These are phyloP conservation scores for Apodemia mormo DNA, from an alignment of 2,888 invertebrate species.

Conservation along the genomic window DNA sequence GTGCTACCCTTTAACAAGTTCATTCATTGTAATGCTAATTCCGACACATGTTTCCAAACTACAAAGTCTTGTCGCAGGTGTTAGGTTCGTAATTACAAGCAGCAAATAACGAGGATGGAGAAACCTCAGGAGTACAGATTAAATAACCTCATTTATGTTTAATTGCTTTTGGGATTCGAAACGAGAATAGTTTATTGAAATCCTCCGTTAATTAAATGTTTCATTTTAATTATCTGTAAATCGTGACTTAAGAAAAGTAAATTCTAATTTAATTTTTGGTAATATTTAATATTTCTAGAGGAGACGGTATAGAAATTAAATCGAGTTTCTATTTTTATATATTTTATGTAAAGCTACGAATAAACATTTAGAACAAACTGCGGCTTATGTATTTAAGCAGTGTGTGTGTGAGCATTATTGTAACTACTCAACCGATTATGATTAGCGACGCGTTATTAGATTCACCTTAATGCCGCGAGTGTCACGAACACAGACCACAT, in stretches of 20 bases:
- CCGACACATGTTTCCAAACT: constrained; percentile 13
- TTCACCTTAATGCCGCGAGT: too few species aligned
- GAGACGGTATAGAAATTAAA: too few species aligned
- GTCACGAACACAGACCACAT: too few species aligned
- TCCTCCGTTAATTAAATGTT: background rate
- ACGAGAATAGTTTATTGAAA: constrained; percentile 1
- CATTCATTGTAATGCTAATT: constrained; percentile 8
- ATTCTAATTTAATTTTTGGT: too few species aligned
- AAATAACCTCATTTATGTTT: constrained; percentile 7
- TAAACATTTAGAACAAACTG: too few species aligned
- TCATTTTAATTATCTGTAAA: constrained; percentile 1
- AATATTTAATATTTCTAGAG: too few species aligned
- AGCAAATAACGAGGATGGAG: background rate
- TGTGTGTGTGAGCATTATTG: too few species aligned
- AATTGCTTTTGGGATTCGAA: background rate
- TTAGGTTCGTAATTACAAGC: background rate
- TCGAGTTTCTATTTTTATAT: too few species aligned
- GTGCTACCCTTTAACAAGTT: background rate
- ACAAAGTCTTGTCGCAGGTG: background rate
- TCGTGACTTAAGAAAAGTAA: background rate
- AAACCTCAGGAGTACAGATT: constrained; percentile 6
- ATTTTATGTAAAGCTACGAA: too few species aligned
- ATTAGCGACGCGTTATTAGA: too few species aligned
- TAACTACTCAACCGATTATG: too few species aligned
- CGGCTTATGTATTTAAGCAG: too few species aligned